Evolutionary conservation across 1,140 invertebrate species (phyloP).

Genomic region (Manduca sexta): DNA sequence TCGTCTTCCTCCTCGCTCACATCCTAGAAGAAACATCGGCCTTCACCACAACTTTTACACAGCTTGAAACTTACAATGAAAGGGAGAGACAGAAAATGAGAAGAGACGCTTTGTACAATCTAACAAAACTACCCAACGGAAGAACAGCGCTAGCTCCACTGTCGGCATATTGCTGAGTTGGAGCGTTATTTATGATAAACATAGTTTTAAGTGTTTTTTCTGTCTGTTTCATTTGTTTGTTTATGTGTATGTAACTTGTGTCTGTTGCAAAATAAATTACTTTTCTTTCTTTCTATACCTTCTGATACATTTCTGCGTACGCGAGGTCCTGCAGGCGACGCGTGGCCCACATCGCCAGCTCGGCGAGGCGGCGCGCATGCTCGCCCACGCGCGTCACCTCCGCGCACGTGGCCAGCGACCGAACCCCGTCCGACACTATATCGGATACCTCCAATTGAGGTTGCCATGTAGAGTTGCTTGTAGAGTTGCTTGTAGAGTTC

Average conservation of each 20-base stretch:
- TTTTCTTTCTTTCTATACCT: constrained; percentile 6
- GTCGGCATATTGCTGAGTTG: neutral
- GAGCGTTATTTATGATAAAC: no score
- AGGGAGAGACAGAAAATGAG: neutral
- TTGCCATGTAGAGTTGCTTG: constrained; percentile 1
- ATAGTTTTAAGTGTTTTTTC: no score
- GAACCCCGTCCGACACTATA: neutral
- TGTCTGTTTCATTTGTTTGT: no score
- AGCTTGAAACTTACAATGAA: neutral
- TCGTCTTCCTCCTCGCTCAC: constrained; percentile 33
- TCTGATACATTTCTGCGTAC: constrained; percentile 25
- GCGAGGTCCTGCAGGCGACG: constrained; percentile 37
- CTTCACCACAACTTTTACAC: neutral
- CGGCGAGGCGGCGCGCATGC: constrained; percentile 32
- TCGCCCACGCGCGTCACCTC: constrained; percentile 26
- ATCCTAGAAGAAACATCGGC: constrained; percentile 9
- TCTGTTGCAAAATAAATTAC: no score
- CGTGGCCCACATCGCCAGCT: constrained; percentile 35
- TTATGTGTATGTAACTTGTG: no score
- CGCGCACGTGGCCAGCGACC: constrained; percentile 16
- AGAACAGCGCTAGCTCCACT: no score
- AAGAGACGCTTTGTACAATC: neutral
- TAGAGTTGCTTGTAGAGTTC: neutral
- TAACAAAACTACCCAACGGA: neutral
- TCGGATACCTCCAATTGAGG: neutral